Conservation (phyloP, 2,113 vertebrate genomes). For the Conger conger region DNA sequence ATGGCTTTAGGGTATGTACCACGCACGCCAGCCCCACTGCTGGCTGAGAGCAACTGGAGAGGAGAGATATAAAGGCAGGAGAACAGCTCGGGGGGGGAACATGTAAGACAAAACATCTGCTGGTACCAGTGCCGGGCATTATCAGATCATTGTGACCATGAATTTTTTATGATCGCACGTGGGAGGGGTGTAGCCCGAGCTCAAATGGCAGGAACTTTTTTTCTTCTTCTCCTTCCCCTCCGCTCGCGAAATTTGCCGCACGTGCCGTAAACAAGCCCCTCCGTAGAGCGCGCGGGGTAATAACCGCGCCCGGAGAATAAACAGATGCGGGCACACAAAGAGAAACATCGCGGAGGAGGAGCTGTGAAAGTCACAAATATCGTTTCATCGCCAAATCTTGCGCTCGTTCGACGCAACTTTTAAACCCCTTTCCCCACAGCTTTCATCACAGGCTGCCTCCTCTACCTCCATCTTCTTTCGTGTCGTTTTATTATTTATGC, state of each 20-base stretch:
- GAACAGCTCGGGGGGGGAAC: conserved; percentile 81
- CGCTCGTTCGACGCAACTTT: conserved; percentile 47
- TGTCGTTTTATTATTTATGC: conserved; percentile 77
- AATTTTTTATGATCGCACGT: conserved; percentile 79
- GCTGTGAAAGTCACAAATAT: neutral
- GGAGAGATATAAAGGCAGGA: conserved; percentile 79
- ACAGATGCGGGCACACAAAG: neutral
- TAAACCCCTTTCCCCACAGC: conserved; percentile 59
- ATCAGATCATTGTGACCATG: conserved; percentile 82
- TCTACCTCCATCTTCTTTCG: conserved; percentile 60
- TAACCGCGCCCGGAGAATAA: neutral
- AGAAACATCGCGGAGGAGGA: conserved; percentile 14
- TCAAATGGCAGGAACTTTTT: neutral
- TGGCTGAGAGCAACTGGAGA: conserved; percentile 84
- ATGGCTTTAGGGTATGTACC: conserved; percentile 80
- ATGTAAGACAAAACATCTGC: conserved; percentile 88
- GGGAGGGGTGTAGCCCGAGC: neutral
- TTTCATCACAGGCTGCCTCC: conserved; percentile 62
- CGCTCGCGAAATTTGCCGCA: neutral
- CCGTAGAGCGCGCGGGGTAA: neutral
- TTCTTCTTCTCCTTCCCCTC: neutral
- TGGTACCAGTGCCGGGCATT: conserved; percentile 82
- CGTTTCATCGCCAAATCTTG: neutral
- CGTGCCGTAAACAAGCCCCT: neutral
- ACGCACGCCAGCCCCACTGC: conserved; percentile 79